Conservation (phyloP, 2,113 vertebrate species). For the Polyodon spathula region DNA sequence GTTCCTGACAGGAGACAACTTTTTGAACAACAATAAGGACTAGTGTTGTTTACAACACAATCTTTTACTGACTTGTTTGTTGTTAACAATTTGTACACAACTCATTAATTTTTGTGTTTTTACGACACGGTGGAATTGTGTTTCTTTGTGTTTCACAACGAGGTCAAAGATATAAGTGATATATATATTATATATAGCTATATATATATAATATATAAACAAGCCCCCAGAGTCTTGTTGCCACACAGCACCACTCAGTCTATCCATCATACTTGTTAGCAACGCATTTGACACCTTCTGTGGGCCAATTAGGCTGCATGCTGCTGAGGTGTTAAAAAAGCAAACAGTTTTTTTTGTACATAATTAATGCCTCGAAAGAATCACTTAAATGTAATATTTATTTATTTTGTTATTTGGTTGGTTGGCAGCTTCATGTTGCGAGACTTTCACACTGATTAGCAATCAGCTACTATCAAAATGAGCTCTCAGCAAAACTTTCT, state of each 20-base stretch:
- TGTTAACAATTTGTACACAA: too few species aligned
- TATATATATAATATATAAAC: too few species aligned
- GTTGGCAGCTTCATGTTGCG: constrained; percentile 9
- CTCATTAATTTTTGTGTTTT: too few species aligned
- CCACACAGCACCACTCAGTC: background rate
- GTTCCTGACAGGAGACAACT: too few species aligned
- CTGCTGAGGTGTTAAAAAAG: background rate
- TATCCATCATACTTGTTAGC: background rate
- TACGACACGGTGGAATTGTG: too few species aligned
- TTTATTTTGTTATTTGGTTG: background rate
- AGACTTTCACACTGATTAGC: constrained; percentile 19
- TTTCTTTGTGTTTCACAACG: too few species aligned
- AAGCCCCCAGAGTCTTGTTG: background rate
- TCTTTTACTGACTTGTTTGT: too few species aligned
- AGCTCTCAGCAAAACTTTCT: constrained; percentile 17
- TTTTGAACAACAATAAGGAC: too few species aligned
- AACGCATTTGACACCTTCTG: constrained; percentile 19
- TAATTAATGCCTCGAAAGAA: constrained; percentile 20
- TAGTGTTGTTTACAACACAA: too few species aligned
- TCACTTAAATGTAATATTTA: background rate
- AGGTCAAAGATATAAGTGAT: too few species aligned
- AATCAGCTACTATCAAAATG: constrained; percentile 23
- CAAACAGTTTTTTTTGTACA: background rate
- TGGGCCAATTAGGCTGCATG: constrained; percentile 24
- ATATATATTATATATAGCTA: too few species aligned